phyloP scores from a whole-genome alignment of 2,113 vertebrate species.

The Oreochromis tanganicae region DNA sequence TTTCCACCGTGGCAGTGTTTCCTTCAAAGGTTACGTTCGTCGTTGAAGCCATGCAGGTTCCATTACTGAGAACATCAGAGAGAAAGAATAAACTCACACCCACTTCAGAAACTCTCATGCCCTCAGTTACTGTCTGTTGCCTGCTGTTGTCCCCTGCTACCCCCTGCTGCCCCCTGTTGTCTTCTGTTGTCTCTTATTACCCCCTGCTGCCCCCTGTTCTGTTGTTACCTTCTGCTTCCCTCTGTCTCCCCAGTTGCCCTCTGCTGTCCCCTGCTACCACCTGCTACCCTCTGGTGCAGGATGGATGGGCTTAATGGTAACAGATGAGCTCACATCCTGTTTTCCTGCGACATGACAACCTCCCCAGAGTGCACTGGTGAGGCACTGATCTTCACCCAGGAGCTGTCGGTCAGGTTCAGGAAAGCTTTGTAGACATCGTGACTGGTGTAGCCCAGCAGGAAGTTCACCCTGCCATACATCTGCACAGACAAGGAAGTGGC shows the following conservation, averaged over 20 bases:
- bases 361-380: rapidly evolving
- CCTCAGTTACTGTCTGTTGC: neutral
- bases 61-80: neutral
- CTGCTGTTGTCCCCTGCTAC: neutral
- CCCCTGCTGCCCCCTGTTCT: neutral
- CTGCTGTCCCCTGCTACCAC: neutral
- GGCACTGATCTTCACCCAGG: rapidly evolving
- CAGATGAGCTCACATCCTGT: constrained; percentile 9
- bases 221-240: too few relatives aligned
- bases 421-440: rapidly evolving
- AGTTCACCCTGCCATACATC: neutral
- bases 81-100: neutral
- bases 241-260: neutral
- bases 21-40: rapidly evolving
- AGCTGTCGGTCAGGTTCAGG: neutral
- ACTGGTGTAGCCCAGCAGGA: neutral
- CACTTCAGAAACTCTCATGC: neutral
- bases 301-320: neutral
- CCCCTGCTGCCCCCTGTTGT: rapidly evolving
- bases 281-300: neutral
- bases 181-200: too few relatives aligned
- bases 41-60: rapidly evolving
- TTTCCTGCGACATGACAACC: neutral
- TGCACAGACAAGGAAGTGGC: neutral
- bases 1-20: rapidly evolving